A percentile compares a stretch with the other conserved stretches of the same genome.
Evolutionary conservation across 2,888 invertebrate species (phyloP).

Genomic region (Rhingia campestris): DNA sequence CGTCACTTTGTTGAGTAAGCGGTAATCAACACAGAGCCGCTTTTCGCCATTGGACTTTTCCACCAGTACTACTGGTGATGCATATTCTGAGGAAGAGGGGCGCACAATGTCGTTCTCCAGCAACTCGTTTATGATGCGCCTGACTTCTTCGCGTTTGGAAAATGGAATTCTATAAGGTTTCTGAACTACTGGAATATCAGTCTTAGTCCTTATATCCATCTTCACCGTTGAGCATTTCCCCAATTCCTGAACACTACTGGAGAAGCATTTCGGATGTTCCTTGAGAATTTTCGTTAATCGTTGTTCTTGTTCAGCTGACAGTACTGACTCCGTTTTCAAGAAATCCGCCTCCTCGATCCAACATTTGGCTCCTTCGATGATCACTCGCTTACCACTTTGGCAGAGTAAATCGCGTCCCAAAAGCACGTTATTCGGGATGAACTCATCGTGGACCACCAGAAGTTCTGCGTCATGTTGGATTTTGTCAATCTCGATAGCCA

Average conservation of each 20-base stretch:
- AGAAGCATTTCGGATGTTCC: slow-evolving; percentile 9
- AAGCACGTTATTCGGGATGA: slow-evolving; percentile 21
- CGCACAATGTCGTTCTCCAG: too few species aligned
- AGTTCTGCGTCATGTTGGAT: not conserved
- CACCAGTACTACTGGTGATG: too few species aligned
- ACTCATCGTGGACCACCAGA: slow-evolving; percentile 5
- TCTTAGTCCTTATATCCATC: slow-evolving; percentile 19
- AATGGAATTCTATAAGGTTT: slow-evolving; percentile 56
- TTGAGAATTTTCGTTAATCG: not conserved
- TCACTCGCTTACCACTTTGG: slow-evolving; percentile 12
- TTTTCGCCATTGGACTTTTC: too few species aligned
- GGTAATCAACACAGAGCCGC: too few species aligned
- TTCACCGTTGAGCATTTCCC: not conserved
- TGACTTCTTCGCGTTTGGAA: slow-evolving; percentile 21
- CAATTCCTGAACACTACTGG: not conserved
- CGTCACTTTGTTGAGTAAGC: too few species aligned
- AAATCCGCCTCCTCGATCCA: slow-evolving; percentile 3
- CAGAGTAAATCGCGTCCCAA: slow-evolving; percentile 24
- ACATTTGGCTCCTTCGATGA: slow-evolving; percentile 5
- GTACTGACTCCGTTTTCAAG: not conserved
- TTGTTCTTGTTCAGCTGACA: not conserved
- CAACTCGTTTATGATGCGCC: slow-evolving; percentile 4
- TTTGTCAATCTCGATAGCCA: not conserved
- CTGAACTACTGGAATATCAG: slow-evolving; percentile 12
- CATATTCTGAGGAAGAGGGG: too few species aligned